Base-by-base conservation (phyloP, 2,888 invertebrate species). In the Resseliella maxima region DNA sequence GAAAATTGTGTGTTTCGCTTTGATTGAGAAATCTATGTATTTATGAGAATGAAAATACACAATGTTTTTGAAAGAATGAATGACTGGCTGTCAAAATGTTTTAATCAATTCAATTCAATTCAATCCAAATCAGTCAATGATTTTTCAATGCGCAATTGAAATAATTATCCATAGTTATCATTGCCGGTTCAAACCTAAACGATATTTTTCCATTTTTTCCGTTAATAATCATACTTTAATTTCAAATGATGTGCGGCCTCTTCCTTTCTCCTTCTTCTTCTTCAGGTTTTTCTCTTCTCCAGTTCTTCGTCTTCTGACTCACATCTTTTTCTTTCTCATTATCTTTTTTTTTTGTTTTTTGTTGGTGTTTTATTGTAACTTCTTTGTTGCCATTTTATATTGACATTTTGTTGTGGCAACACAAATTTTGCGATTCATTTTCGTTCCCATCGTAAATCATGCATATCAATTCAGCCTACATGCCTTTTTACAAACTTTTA, bases 381-480 rank as follows among this genome's bases (percentile, higher is more conserved):
- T 31, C 31, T 72, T 31, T 35, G 27, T 72, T 72, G 72, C 35
- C 0, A 27, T 72, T n/a, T 24, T 59, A 35, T 72, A 72, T 72
- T 35, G 72, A 72, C 72, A 72, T 72, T 72, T 72, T 72, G 31
- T 15, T 31, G n/a, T 31, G 18, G 31, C 72, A 72, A 12, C 12
- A 72, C 59, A 15, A 72, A 31, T 72, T 72, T 35, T 31, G 35
- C 72, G 72, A 72, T 8, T 72, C 31, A 8, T 31, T 72, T 72
- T 72, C 31, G 72, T 72, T 72, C 72, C 72, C 72, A 72, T 72
- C 72, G 72, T 72, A 72, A 31, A 72, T 72, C 72, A 72, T 59
- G 72, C 72, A 72, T 72, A 72, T 72, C 72, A 35, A 72, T 72
- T 18, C 72, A 31, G 72, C 72, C 72, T 72, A 72, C 72, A 15